Conservation (phyloP, 92 coral and sea anemone genomes). For the Epizoanthus ramosus region DNA sequence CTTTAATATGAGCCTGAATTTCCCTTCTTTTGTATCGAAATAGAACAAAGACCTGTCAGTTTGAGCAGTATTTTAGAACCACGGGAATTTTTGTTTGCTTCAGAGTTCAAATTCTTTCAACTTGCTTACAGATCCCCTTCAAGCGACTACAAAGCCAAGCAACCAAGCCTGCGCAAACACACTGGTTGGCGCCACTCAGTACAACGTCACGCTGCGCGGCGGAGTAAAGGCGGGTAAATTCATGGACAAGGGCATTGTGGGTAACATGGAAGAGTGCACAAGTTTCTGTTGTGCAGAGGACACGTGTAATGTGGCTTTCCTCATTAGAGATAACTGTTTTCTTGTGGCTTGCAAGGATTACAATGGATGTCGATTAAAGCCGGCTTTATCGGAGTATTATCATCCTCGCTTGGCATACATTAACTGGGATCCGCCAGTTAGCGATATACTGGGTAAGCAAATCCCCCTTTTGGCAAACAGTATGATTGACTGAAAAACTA, state of each 20-base stretch:
- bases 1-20: too few species aligned
- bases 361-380: constrained; percentile 71
- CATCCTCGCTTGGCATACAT: constrained; percentile 83
- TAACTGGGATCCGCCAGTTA: constrained; percentile 89
- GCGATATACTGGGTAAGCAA: constrained; percentile 69
- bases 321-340: constrained; percentile 85
- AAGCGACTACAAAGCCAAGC: constrained; percentile 60
- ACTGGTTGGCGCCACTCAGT: constrained; percentile 66
- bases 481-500: too few species aligned
- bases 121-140: constrained; percentile 57
- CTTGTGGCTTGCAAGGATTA: constrained; percentile 93
- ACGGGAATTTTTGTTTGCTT: too few species aligned
- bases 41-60: too few species aligned
- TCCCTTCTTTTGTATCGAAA: too few species aligned
- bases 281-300: constrained; percentile 90
- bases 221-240: constrained; percentile 89
- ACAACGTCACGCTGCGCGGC: constrained; percentile 84
- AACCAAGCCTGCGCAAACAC: constrained; percentile 58
- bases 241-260: constrained; percentile 85
- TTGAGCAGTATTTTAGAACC: too few species aligned
- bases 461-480: neutral
- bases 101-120: neutral
- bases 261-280: constrained; percentile 78
- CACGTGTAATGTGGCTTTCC: constrained; percentile 81
- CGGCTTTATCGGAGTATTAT: constrained; percentile 76